Conservation (phyloP, 2,888 invertebrate genomes). For the Cheilosia pagana region DNA sequence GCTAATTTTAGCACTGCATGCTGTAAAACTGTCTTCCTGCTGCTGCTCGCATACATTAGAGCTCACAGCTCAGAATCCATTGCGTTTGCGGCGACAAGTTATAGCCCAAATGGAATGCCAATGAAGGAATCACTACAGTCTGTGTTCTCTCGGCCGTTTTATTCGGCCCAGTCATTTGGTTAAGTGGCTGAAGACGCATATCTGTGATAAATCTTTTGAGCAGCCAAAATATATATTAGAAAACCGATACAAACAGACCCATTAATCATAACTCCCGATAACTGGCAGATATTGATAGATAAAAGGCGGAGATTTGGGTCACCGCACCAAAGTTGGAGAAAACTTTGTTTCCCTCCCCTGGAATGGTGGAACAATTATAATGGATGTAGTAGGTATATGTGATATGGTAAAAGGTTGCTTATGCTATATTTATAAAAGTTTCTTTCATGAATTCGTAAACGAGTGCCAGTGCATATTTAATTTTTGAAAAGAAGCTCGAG, state of each 20-base stretch:
- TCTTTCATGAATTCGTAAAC: neutral
- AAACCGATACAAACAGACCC: conserved; percentile 9
- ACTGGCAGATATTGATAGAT: conserved; percentile 31
- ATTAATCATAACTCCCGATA: conserved; percentile 53
- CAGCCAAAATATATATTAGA: neutral
- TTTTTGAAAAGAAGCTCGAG: conserved; percentile 11
- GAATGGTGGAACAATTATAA: conserved; percentile 14
- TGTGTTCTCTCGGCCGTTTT: conserved; percentile 6
- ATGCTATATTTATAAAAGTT: neutral
- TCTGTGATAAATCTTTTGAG: conserved; percentile 29
- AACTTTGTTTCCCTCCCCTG: neutral
- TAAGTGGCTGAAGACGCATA: conserved; percentile 25
- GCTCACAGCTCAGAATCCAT: neutral
- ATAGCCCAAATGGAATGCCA: conserved; percentile 58
- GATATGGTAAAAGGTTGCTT: neutral
- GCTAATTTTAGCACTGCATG: conserved; percentile 70
- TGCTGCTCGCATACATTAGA: conserved; percentile 20
- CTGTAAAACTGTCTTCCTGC: conserved; percentile 48
- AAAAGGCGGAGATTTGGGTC: conserved; percentile 43
- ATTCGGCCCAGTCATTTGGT: conserved; percentile 17
- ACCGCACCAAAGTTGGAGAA: conserved; percentile 25
- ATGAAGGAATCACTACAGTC: conserved; percentile 35
- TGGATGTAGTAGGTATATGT: conserved; percentile 2
- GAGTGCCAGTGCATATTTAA: conserved; percentile 21
- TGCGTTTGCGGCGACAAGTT: conserved; percentile 52